Conservation (phyloP, 2,113 vertebrate genomes). For the Phainopepla nitens region DNA sequence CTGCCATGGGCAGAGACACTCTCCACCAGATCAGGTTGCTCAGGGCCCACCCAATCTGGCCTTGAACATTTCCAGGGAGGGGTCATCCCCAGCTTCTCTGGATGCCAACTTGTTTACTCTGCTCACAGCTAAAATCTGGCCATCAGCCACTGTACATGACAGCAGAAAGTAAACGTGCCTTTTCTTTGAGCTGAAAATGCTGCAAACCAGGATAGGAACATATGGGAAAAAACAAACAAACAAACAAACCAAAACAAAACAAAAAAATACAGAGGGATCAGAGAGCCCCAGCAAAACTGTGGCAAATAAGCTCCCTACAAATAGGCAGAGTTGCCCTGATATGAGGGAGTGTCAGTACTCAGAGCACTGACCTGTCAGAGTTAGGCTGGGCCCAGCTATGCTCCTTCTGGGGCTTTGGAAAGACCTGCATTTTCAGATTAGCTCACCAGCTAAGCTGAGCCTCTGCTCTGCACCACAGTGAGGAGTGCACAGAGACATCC, state of each 20-base stretch:
- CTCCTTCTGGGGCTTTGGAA: not conserved
- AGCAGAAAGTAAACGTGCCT: not conserved
- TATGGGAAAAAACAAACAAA: too few relatives aligned
- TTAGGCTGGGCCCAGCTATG: not conserved
- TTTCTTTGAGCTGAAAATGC: not conserved
- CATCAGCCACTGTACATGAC: not conserved
- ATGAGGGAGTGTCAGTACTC: not conserved
- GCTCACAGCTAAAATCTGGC: not conserved
- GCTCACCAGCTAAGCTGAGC: not conserved
- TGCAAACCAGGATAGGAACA: not conserved
- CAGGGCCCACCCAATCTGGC: not conserved
- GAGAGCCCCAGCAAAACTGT: not conserved
- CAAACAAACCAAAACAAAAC: too few relatives aligned
- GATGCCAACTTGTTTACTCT: not conserved
- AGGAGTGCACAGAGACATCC: not conserved
- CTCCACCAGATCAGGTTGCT: not conserved
- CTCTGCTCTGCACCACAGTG: not conserved
- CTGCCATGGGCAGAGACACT: not conserved
- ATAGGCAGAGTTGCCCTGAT: not conserved
- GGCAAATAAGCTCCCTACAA: not conserved
- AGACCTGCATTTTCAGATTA: not conserved
- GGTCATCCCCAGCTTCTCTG: not conserved
- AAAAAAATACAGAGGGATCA: not conserved
- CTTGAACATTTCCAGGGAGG: not conserved
- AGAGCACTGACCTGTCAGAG: not conserved